These are phyloP conservation scores for Dione vanillae DNA, from an alignment of 2,888 invertebrate species.

Conservation along the genomic window DNA sequence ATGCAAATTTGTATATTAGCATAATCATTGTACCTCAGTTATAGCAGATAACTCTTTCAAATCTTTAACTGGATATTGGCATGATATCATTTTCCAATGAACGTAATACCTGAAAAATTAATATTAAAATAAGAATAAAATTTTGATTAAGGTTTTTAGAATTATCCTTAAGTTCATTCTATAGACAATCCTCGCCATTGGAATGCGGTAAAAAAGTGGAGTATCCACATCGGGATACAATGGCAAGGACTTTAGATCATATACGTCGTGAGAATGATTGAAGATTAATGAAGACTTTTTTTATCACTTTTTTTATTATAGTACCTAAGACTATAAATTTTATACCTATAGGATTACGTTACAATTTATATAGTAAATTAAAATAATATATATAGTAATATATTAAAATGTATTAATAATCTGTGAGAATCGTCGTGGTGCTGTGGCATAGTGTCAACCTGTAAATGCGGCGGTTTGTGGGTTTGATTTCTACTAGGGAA, in stretches of 20 bases:
- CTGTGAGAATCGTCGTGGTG: no score
- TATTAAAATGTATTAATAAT: no score
- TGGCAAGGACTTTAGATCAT: slow-evolving; percentile 3
- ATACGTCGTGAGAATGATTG: slow-evolving; percentile 10
- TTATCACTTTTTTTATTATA: not conserved
- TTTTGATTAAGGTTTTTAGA: slow-evolving; percentile 1
- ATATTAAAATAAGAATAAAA: slow-evolving; percentile 7
- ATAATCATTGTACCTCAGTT: slow-evolving; percentile 74
- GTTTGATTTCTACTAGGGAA: no score
- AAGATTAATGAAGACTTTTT: not conserved
- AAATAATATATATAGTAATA: no score
- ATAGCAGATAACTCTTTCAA: slow-evolving; percentile 78
- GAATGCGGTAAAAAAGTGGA: slow-evolving; percentile 24
- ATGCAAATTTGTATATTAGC: no score
- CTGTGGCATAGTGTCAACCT: no score
- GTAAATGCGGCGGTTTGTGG: no score
- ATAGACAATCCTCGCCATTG: not conserved
- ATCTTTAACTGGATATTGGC: slow-evolving; percentile 63
- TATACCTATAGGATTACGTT: no score
- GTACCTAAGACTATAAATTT: not conserved
- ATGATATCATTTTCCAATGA: slow-evolving; percentile 69
- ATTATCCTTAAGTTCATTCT: not conserved
- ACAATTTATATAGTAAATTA: no score
- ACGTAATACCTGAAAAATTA: slow-evolving; percentile 68
- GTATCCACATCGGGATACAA: slow-evolving; percentile 13